These are phyloP conservation scores for Crotophaga sulcirostris DNA, from an alignment of 2,113 vertebrate species.

Conservation along the genomic window DNA sequence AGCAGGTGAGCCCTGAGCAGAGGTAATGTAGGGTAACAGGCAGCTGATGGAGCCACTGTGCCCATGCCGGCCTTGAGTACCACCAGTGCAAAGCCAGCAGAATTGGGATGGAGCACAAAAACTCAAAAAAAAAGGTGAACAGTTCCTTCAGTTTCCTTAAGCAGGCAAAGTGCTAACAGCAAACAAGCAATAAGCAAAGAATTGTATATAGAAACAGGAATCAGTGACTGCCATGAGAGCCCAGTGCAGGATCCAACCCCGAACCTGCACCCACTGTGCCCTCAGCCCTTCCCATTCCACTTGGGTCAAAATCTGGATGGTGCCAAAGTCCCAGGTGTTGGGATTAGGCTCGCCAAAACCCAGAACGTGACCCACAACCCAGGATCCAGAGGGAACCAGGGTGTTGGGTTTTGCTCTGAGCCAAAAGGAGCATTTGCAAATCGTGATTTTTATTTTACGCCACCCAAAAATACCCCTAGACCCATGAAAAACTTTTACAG, in stretches of 20 bases:
- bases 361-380: rapidly evolving
- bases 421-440: neutral
- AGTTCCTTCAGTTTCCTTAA: neutral
- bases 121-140: too few species aligned
- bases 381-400: neutral
- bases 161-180: neutral
- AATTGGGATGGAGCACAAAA: neutral
- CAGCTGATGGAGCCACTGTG: neutral
- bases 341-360: neutral
- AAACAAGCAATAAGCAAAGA: neutral
- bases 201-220: neutral
- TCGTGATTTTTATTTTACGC: neutral
- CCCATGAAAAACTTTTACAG: neutral
- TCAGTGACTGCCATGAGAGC: rapidly evolving
- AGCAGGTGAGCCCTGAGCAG: neutral
- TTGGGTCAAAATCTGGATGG: rapidly evolving
- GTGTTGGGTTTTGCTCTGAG: neutral
- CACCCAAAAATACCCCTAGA: neutral
- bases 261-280: rapidly evolving
- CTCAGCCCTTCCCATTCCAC: neutral
- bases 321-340: neutral
- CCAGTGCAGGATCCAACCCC: neutral
- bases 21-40: neutral
- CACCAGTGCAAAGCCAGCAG: neutral
- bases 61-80: rapidly evolving